Base-by-base conservation (phyloP, 2,797 vertebrate species). In the Amblyraja radiata region DNA sequence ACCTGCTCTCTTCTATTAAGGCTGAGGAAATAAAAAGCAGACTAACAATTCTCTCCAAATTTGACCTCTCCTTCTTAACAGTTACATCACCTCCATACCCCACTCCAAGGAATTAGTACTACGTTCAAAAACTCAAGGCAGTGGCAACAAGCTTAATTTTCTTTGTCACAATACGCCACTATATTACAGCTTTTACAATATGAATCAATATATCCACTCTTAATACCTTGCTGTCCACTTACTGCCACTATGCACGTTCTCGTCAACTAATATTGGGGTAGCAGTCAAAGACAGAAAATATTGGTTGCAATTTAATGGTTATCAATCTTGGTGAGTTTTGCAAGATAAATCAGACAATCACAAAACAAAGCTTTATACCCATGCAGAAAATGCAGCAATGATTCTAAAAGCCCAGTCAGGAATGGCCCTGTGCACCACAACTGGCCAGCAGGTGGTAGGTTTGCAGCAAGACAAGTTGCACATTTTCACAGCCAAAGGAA, bases 361-460 rank as follows among this genome's bases (percentile, higher is more conserved):
- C 25, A 84, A 84, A 86, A 14, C 61, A 65, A 86, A 61, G 61
- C 5, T 86, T 86, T 2, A 32, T 65, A 61, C 32, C 58, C 18
- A 21, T 16, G 32, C 11, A n/a, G 61, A 65, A 86, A 32, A 63
- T 65, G n/a, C 18, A 86, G n/a, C 83, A 86, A 10, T 65, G 13
- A 86, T 63, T 86, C n/a, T 14, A 88, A 65, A 88, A n/a, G 25
- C 54, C 81, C 81, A 88, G 18, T 32, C n/a, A 32, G 84, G 8
- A 7, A 63, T 25, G 65, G 16, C 84, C 84, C 84, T 9, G 14
- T 36, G 65, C 84, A 65, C 84, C 84, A 88, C n/a, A 88, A 88
- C 28, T 88, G 84, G 84, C 84, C 84, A 88, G 84, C 84, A 88
- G 84, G 84, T 88, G 84, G 84, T 88, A 68, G 61, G 28, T 88